phyloP scores from a whole-genome alignment of 1,140 invertebrate species.

The Agrypnia vestita region DNA sequence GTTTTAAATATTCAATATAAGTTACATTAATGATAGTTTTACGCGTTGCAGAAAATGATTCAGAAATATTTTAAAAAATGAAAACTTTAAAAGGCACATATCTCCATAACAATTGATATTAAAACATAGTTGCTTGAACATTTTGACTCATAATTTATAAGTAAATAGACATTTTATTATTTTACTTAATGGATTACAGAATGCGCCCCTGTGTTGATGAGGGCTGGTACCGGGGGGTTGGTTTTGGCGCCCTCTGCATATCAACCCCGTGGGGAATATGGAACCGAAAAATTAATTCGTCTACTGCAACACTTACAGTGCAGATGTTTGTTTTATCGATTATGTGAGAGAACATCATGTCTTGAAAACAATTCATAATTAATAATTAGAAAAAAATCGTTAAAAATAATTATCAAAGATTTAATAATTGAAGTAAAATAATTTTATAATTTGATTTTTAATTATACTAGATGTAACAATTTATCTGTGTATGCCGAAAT shows the following conservation, averaged over 20 bases:
- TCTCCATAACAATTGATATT: too few species aligned
- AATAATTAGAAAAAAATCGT: not conserved
- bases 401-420: too few species aligned
- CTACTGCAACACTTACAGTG: conserved; percentile 21
- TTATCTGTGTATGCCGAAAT: too few species aligned
- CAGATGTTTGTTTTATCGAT: conserved; percentile 17
- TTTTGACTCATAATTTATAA: too few species aligned
- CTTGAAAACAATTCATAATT: not conserved
- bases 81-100: too few species aligned
- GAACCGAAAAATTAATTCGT: conserved; percentile 31
- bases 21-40: too few species aligned
- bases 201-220: not conserved
- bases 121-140: too few species aligned
- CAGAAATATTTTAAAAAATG: too few species aligned
- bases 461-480: too few species aligned
- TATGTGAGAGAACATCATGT: not conserved
- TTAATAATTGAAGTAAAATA: not conserved
- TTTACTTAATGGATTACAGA: not conserved
- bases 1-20: too few species aligned
- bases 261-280: not conserved
- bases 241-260: not conserved
- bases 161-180: too few species aligned
- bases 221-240: not conserved
- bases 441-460: not conserved
- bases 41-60: too few species aligned